Conservation (phyloP, 1,140 invertebrate genomes). For the Neodiprion pinetum region DNA sequence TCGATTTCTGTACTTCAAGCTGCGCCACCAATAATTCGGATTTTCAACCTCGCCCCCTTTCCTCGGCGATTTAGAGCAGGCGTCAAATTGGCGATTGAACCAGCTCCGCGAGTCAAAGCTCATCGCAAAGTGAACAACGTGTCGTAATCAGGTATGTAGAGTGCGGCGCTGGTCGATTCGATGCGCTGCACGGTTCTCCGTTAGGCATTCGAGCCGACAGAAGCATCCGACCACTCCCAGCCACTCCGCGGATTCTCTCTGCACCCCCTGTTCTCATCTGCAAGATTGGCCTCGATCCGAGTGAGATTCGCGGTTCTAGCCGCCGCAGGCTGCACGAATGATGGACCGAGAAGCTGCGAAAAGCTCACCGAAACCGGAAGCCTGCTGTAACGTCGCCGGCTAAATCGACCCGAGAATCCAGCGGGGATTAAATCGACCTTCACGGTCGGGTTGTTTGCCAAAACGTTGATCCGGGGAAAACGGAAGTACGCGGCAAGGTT, state of each 20-base stretch:
- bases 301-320: background rate
- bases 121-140: no score
- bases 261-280: background rate
- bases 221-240: background rate
- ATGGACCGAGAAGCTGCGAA: background rate
- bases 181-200: background rate
- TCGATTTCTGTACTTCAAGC: no score
- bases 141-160: no score
- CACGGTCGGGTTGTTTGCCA: background rate
- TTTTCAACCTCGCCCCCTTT: no score
- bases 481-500: no score
- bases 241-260: background rate
- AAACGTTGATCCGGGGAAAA: no score
- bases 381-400: background rate
- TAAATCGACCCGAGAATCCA: background rate
- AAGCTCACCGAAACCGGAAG: background rate
- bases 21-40: no score
- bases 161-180: no score
- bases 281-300: conserved; percentile 14
- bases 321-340: background rate
- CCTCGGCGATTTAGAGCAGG: no score
- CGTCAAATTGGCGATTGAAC: no score
- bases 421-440: background rate
- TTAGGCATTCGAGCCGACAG: background rate
- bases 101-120: no score